Evolutionary conservation across 2,797 vertebrate genomes (phyloP).

Genomic region (Myotis myotis): DNA sequence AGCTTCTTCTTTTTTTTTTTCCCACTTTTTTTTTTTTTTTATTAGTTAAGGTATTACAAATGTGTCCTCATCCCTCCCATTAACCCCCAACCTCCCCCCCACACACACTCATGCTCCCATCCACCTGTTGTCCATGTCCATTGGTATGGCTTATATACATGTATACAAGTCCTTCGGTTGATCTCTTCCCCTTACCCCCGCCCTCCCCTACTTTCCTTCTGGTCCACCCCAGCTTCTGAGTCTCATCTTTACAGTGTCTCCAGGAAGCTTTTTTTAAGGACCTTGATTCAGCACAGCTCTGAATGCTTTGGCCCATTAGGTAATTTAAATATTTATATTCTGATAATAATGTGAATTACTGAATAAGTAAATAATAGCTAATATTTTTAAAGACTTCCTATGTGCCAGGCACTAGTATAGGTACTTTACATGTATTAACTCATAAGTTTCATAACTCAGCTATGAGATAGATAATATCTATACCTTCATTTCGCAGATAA

Average conservation of each 20-base stretch:
- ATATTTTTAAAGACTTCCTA: slow-evolving; percentile 4
- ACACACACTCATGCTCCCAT: too few species aligned
- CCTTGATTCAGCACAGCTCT: neutral
- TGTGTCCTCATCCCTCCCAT: too few species aligned
- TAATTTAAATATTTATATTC: slow-evolving; percentile 58
- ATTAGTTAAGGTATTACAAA: too few species aligned
- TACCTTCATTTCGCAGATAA: slow-evolving; percentile 12
- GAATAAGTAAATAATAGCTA: neutral
- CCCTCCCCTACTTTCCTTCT: too few species aligned
- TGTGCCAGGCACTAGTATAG: neutral
- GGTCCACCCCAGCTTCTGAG: neutral
- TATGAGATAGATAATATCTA: neutral
- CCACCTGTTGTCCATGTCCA: too few species aligned
- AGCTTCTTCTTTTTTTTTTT: too few species aligned
- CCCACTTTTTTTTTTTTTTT: too few species aligned
- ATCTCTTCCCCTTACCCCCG: too few species aligned
- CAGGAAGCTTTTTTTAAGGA: neutral
- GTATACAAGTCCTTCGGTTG: too few species aligned
- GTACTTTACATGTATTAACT: neutral
- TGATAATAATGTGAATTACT: slow-evolving; percentile 17
- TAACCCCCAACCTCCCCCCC: too few species aligned
- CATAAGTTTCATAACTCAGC: neutral
- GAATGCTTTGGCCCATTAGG: slow-evolving; percentile 1
- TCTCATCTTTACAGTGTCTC: slow-evolving; percentile 40
- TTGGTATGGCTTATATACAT: too few species aligned